Evolutionary conservation across 2,113 vertebrate species (phyloP).

Genomic region (Pavo muticus): DNA sequence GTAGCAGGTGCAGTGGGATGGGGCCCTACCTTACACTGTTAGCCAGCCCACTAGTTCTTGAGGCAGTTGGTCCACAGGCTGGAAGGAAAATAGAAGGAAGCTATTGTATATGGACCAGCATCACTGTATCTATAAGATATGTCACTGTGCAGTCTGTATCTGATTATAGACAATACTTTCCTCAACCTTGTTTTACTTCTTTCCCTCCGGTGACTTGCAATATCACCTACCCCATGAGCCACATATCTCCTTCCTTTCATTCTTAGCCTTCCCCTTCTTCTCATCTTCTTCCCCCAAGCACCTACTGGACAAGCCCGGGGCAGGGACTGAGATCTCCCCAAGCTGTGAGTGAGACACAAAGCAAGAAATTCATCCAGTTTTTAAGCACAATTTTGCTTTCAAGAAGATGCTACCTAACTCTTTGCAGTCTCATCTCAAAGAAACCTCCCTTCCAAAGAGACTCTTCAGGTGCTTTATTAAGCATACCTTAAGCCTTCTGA

Average conservation of each 20-base stretch:
- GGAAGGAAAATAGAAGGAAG: not conserved
- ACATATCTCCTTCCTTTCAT: not conserved
- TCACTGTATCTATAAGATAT: not conserved
- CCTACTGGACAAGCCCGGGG: not conserved
- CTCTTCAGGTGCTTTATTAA: not conserved
- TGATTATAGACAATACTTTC: not conserved
- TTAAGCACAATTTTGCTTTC: not conserved
- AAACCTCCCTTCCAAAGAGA: not conserved
- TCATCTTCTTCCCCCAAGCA: not conserved
- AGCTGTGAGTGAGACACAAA: rapidly evolving
- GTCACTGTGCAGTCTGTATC: not conserved
- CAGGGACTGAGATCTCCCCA: not conserved
- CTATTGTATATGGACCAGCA: not conserved
- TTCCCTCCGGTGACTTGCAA: not conserved
- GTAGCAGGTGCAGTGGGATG: not conserved
- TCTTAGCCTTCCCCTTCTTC: not conserved
- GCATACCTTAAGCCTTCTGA: not conserved
- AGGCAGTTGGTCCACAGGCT: not conserved
- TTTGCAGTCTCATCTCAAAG: not conserved
- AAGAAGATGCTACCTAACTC: not conserved
- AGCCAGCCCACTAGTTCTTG: not conserved
- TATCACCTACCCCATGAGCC: not conserved
- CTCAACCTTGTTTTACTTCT: not conserved
- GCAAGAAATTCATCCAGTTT: not conserved
- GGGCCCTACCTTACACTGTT: not conserved